Evolutionary conservation across 1,140 invertebrate genomes (phyloP).

Genomic region (Brevipalpus yothersi): DNA sequence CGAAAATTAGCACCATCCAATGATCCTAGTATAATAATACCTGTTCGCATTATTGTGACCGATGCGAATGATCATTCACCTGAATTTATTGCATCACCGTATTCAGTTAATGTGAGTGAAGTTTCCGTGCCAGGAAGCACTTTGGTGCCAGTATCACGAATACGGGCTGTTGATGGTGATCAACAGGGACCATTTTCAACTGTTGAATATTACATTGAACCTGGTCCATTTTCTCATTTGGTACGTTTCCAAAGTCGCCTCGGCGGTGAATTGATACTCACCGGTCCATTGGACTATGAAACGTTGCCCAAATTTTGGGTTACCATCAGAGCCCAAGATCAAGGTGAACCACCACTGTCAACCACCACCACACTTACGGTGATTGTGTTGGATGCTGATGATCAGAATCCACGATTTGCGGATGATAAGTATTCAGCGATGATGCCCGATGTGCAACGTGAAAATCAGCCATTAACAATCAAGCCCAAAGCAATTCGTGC

Average conservation of each 20-base stretch:
- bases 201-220: conserved; percentile 53
- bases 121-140: conserved; percentile 45
- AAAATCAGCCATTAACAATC: conserved; percentile 33
- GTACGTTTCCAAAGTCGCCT: conserved; percentile 56
- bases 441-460: conserved; percentile 32
- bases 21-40: conserved; percentile 54
- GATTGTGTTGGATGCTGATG: conserved; percentile 63
- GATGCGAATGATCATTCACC: conserved; percentile 69
- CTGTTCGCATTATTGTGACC: conserved; percentile 65
- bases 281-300: conserved; percentile 59
- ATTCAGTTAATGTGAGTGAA: conserved; percentile 56
- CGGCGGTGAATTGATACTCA: conserved; percentile 55
- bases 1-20: conserved; percentile 25
- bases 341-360: conserved; percentile 46
- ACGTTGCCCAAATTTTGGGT: conserved; percentile 50
- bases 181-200: conserved; percentile 68
- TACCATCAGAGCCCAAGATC: conserved; percentile 44
- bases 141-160: conserved; percentile 42
- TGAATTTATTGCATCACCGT: conserved; percentile 37
- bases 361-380: conserved; percentile 47
- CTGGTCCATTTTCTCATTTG: conserved; percentile 49
- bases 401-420: conserved; percentile 60
- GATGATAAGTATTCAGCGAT: conserved; percentile 45
- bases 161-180: conserved; percentile 52
- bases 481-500: conserved; percentile 36